A percentile compares a stretch with the other conserved stretches of the same genome.
These are phyloP conservation scores for Monopis laevigella DNA, from an alignment of 2,888 invertebrate species.

Conservation along the genomic window DNA sequence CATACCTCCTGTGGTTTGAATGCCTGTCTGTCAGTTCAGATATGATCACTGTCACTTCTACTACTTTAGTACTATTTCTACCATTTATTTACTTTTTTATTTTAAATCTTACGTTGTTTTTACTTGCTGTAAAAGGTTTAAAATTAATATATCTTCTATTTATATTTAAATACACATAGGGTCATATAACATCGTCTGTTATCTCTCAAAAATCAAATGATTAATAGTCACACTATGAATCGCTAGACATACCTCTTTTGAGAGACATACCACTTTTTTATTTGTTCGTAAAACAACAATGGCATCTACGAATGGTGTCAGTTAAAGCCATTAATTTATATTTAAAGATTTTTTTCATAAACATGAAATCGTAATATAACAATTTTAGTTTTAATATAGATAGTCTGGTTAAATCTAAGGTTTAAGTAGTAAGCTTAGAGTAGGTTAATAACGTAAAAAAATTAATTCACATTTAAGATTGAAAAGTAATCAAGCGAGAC, in stretches of 20 bases:
- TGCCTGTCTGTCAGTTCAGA: conserved; percentile 9
- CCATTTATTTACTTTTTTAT: not conserved
- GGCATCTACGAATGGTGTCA: too few species aligned
- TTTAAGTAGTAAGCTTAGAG: too few species aligned
- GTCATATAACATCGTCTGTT: conserved; percentile 23
- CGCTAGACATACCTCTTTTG: conserved; percentile 39
- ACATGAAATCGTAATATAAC: too few species aligned
- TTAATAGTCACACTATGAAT: conserved; percentile 48
- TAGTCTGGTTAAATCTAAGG: too few species aligned
- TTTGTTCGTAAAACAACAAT: conserved; percentile 43
- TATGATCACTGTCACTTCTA: conserved; percentile 10
- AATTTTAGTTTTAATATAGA: too few species aligned
- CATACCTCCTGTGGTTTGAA: conserved; percentile 9
- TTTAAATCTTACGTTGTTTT: not conserved
- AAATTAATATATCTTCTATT: not conserved
- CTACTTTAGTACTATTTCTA: conserved; percentile 3
- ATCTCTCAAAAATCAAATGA: conserved; percentile 44
- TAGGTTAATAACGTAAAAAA: too few species aligned
- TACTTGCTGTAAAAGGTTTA: too few species aligned
- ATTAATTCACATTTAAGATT: too few species aligned
- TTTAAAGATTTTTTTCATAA: too few species aligned
- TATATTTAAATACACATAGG: not conserved
- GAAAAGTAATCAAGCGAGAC: too few species aligned
- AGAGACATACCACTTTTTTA: conserved; percentile 39
- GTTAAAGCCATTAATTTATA: too few species aligned